Conservation (phyloP, 2,888 invertebrate genomes). For the Catocala sponsa region DNA sequence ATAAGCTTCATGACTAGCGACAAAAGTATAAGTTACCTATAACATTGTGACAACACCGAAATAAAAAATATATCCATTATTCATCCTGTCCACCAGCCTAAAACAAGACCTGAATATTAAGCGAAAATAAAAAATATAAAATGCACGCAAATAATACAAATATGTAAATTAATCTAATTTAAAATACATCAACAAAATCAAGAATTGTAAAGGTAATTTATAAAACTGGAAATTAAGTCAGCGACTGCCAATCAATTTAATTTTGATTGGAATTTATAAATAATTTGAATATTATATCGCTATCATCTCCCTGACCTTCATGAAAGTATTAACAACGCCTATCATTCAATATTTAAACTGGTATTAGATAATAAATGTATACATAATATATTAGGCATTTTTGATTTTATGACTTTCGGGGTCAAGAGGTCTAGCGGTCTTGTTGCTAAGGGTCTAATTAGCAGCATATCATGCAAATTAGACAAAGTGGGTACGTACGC, state of each 20-base stretch:
- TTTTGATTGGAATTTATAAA: constrained; percentile 33
- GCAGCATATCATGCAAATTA: too few relatives aligned
- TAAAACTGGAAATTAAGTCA: constrained; percentile 23
- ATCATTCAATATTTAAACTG: constrained; percentile 12
- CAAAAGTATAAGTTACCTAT: too few relatives aligned
- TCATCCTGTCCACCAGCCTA: not conserved
- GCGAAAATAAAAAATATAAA: not conserved
- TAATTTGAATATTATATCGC: constrained; percentile 19
- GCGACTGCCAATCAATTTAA: constrained; percentile 25
- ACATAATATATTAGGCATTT: not conserved
- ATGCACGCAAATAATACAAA: constrained; percentile 17
- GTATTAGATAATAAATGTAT: not conserved
- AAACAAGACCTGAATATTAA: too few relatives aligned
- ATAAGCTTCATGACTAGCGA: too few relatives aligned
- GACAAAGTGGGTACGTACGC: too few relatives aligned
- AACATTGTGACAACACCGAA: too few relatives aligned
- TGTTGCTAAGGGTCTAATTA: too few relatives aligned
- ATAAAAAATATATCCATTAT: too few relatives aligned
- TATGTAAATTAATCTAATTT: constrained; percentile 23
- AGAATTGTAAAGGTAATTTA: constrained; percentile 26
- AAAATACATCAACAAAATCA: constrained; percentile 21
- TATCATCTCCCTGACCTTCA: constrained; percentile 32
- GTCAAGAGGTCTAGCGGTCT: too few relatives aligned
- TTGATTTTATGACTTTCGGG: not conserved
- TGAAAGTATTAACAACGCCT: constrained; percentile 26